Conservation (phyloP, 2,113 vertebrate species). For the Bubalus kerabau region DNA sequence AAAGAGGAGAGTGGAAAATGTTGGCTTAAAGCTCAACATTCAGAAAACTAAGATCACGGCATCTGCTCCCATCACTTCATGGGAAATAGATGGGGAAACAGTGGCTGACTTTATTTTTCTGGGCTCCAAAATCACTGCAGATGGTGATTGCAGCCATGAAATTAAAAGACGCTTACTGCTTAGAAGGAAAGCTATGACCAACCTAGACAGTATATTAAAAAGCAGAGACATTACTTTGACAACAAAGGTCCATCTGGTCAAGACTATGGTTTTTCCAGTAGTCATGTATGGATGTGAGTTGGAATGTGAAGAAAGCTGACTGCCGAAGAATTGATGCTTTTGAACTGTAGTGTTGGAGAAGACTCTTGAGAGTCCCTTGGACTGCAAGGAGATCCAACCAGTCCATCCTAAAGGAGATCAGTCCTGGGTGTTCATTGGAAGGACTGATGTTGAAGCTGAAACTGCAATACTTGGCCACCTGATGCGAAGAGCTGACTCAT, state of each 20-base stretch:
- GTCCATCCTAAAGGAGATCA: neutral
- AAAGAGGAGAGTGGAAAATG: neutral
- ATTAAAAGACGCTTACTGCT: neutral
- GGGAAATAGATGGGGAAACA: neutral
- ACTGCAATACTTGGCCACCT: neutral
- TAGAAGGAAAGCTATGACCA: neutral
- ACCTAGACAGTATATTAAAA: neutral
- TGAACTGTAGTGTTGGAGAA: neutral
- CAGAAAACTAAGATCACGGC: neutral
- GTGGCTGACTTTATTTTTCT: accelerated
- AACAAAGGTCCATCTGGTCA: neutral
- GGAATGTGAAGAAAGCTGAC: neutral
- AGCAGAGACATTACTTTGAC: neutral
- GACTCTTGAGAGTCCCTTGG: neutral
- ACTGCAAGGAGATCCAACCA: neutral
- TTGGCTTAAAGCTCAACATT: neutral
- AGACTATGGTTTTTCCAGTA: neutral
- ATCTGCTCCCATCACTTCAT: neutral
- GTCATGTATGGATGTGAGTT: neutral
- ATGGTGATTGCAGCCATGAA: neutral
- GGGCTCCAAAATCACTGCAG: neutral
- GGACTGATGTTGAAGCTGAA: neutral
- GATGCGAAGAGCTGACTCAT: neutral
- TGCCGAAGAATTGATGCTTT: accelerated
- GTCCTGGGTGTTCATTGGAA: neutral